Conservation (phyloP, 2,888 invertebrate species). For the Campoplex nolae region DNA sequence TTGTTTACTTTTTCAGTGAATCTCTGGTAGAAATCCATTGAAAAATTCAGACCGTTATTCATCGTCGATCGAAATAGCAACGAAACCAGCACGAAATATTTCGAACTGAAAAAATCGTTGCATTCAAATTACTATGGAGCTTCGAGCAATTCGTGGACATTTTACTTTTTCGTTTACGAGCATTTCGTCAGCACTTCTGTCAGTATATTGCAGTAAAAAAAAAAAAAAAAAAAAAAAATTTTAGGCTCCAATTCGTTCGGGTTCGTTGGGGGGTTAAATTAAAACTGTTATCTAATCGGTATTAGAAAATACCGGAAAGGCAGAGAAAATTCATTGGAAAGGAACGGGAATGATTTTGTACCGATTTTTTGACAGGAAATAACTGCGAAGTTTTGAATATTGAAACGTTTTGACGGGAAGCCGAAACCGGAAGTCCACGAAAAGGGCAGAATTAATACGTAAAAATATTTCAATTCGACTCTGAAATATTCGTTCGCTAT, state of each 20-base stretch:
- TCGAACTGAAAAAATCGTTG: not conserved
- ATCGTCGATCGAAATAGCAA: not conserved
- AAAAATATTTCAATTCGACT: not conserved
- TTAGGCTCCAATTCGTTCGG: not conserved
- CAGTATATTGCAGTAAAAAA: not conserved
- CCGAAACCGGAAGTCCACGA: not conserved
- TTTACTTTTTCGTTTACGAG: not conserved
- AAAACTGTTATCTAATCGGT: constrained; percentile 14
- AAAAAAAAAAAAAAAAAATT: no score
- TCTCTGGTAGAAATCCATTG: no score
- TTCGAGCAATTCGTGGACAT: not conserved
- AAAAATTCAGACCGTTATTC: no score
- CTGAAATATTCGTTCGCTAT: not conserved
- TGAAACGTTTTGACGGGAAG: not conserved
- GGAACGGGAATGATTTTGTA: not conserved
- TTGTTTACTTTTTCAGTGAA: not conserved
- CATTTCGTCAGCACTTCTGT: not conserved
- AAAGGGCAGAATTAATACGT: not conserved
- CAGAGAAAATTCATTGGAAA: not conserved
- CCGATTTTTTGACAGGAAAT: not conserved
- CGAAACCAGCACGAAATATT: not conserved
- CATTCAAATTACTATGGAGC: not conserved
- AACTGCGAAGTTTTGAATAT: not conserved
- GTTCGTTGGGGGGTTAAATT: not conserved
- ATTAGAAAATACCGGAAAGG: not conserved